Evolutionary conservation across 2,888 invertebrate species (phyloP), one percentile per base, ranked within the genome.

Genomic region (Xestia sexstrigata): DNA sequence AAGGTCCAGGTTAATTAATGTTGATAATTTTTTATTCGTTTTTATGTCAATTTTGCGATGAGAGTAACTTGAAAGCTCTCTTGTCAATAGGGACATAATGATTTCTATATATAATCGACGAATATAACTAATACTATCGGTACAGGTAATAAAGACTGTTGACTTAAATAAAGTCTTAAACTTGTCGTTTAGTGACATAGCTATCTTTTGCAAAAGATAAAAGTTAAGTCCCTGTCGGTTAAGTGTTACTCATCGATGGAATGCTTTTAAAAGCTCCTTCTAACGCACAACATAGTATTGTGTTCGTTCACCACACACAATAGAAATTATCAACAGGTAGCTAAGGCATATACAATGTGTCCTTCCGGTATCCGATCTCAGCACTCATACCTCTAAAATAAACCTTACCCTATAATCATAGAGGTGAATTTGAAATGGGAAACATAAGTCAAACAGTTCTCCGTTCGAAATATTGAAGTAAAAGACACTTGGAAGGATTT

Each of bases 251-350:
- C 92, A 93, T 93, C 92, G 82, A 81, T 89, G 93, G 95, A 95
- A 95, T 95, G 94, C 93, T 93, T 93, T 93, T 93, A 94, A 92
- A 93, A 92, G 92, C 89, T 88, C 88, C 88, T 87, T 89, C 88
- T 89, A 88, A 91, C 89, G 87, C 88, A 89, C 89, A 90, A 90
- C 90, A 89, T 70, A 86, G 90, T 91, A 95, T 95, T 95, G 94
- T 94, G 92, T 91, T 89, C 91, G 92, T 90, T 91, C 91, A 91
- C 91, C 89, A 89, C 91, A 91, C 91, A 95, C 95, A 95, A 95
- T 93, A 92, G 92, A 93, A 92, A 95, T 95, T 95, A 95, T 95
- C 95, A 95, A 96, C 96, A 96, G 96, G 96, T 96, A 96, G 95
- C 93, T 91, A 93, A 94, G 92, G 91, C 91, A 91, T 91, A 93